These are phyloP conservation scores for Drosophila robusta DNA, from an alignment of 2,888 invertebrate species.

Conservation along the genomic window DNA sequence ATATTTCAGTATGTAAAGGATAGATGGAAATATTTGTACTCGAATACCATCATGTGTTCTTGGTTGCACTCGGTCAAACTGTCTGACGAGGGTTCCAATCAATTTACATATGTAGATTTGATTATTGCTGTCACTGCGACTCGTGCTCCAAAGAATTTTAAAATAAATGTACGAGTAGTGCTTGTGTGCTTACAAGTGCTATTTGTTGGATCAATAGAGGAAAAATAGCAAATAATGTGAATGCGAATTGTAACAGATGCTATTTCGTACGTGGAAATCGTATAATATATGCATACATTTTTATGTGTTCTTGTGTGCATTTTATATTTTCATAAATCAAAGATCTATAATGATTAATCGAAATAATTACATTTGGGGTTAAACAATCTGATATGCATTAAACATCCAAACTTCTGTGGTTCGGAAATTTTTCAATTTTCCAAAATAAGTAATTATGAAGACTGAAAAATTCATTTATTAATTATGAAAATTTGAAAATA, in stretches of 20 bases:
- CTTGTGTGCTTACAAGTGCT: constrained; percentile 16
- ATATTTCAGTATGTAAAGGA: constrained; percentile 12
- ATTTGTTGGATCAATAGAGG: constrained; percentile 46
- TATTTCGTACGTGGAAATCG: constrained; percentile 8
- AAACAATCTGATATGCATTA: no score
- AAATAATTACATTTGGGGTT: no score
- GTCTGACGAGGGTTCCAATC: constrained; percentile 33
- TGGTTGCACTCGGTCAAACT: constrained; percentile 29
- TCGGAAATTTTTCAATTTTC: no score
- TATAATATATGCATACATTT: background rate
- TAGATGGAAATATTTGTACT: constrained; percentile 30
- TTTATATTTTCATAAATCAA: background rate
- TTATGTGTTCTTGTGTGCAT: constrained; percentile 1
- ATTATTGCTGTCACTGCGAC: constrained; percentile 49
- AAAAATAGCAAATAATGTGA: constrained; percentile 12
- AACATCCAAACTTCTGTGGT: no score
- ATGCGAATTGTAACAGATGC: constrained; percentile 26
- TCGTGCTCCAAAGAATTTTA: constrained; percentile 25
- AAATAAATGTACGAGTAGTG: constrained; percentile 18
- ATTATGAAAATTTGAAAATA: no score
- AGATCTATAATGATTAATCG: no score
- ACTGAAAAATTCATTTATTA: no score
- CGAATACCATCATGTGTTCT: constrained; percentile 16
- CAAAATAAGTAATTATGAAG: no score
- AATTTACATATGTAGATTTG: constrained; percentile 58